Conservation (phyloP, 2,797 vertebrate genomes). For the Jordanella pulchra region DNA sequence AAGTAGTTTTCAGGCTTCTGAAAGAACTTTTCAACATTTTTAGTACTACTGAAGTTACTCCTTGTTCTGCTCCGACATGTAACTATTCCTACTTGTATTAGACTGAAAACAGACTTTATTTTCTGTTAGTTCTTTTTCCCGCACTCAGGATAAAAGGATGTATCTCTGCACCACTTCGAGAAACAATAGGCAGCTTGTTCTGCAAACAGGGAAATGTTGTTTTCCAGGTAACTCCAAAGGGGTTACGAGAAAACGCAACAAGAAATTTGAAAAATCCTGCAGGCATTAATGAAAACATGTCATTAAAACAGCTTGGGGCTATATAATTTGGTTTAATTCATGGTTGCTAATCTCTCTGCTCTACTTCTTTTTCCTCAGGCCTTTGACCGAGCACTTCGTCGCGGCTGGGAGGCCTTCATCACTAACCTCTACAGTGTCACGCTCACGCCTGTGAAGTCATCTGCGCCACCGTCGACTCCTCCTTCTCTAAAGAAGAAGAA, state of each 20-base stretch:
- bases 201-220: not conserved
- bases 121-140: not conserved
- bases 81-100: not conserved
- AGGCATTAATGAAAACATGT: not conserved
- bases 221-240: not conserved
- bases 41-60: not conserved
- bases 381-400: conserved; percentile 77
- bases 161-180: not conserved
- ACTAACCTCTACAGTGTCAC: conserved; percentile 82
- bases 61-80: not conserved
- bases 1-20: not conserved
- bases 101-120: not conserved
- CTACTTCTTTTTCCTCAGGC: conserved; percentile 57
- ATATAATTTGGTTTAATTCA: not conserved
- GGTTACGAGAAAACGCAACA: not conserved
- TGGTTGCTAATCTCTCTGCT: conserved; percentile 3
- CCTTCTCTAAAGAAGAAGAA: conserved; percentile 41
- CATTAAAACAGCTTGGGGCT: not conserved
- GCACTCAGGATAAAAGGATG: not conserved
- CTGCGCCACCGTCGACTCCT: conserved; percentile 40
- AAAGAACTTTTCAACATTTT: not conserved
- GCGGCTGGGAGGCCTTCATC: conserved; percentile 82
- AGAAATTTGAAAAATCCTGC: not conserved
- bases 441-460: conserved; percentile 57
- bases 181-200: conserved; percentile 1